Percentiles rank a stretch among this genome's conserved stretches.
These are phyloP conservation scores for Cirrhinus molitorella DNA, from an alignment of 2,797 vertebrate genomes.

Conservation along the genomic window DNA sequence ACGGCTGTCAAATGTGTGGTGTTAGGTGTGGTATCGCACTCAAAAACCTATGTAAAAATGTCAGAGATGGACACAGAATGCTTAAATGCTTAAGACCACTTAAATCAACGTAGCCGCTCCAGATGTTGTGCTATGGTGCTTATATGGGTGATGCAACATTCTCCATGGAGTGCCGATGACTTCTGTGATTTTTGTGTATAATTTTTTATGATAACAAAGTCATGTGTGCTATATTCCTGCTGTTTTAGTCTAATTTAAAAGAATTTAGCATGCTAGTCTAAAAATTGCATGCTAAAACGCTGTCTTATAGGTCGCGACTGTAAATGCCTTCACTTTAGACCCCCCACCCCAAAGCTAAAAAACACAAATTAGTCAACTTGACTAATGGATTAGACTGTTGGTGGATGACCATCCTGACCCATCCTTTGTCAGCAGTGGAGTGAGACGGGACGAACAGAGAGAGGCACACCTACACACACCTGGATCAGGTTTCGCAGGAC, in stretches of 20 bases:
- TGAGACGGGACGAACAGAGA: slow-evolving; percentile 8
- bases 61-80: neutral
- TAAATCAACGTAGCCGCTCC: too few species aligned
- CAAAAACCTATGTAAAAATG: neutral
- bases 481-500: slow-evolving; percentile 50
- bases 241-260: neutral
- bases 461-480: slow-evolving; percentile 3
- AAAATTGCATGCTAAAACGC: neutral
- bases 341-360: neutral
- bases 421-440: neutral
- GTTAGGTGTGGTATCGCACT: neutral
- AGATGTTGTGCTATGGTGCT: neutral
- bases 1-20: slow-evolving; percentile 28
- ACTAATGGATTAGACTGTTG: neutral
- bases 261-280: neutral
- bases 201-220: neutral
- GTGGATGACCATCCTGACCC: slow-evolving; percentile 6
- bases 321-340: neutral
- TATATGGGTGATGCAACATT: neutral
- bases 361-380: neutral
- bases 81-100: too few species aligned
- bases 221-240: neutral
- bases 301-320: neutral
- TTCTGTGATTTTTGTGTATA: neutral
- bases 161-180: neutral